phyloP scores from a whole-genome alignment of 2,797 vertebrate species.

The Pitangus sulphuratus region DNA sequence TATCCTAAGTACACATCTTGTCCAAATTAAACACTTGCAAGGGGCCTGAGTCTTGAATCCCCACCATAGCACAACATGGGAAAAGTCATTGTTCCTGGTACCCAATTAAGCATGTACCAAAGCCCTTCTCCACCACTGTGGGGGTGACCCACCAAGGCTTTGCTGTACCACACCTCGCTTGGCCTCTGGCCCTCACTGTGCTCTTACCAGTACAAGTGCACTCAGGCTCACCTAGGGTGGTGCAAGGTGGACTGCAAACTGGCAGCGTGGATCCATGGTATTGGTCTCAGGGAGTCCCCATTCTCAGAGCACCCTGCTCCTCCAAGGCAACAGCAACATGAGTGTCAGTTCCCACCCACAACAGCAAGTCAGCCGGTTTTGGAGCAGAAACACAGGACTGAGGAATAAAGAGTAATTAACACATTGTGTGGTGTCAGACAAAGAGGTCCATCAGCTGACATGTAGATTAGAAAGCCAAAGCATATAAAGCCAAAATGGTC shows the following conservation, averaged over 20 bases:
- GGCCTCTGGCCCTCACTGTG: background rate
- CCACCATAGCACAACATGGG: background rate
- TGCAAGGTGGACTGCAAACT: background rate
- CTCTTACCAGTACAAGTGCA: background rate
- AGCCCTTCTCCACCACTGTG: background rate
- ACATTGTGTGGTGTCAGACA: background rate
- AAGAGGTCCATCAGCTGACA: background rate
- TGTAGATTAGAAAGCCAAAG: background rate
- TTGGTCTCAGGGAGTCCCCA: no score
- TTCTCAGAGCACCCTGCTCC: background rate
- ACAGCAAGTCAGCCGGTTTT: background rate
- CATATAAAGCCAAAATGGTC: background rate
- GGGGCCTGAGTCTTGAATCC: background rate
- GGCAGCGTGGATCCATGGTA: fast-evolving
- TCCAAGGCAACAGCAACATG: background rate
- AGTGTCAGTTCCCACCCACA: background rate
- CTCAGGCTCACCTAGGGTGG: background rate
- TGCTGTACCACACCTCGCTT: background rate
- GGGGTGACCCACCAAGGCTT: background rate
- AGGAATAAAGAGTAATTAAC: background rate
- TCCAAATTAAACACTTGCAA: background rate
- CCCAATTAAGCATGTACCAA: fast-evolving
- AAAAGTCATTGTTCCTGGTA: fast-evolving
- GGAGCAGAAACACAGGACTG: background rate
- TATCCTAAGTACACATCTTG: background rate